These are phyloP conservation scores for Xiphophorus birchmanni DNA, from an alignment of 2,797 vertebrate species.

Conservation along the genomic window DNA sequence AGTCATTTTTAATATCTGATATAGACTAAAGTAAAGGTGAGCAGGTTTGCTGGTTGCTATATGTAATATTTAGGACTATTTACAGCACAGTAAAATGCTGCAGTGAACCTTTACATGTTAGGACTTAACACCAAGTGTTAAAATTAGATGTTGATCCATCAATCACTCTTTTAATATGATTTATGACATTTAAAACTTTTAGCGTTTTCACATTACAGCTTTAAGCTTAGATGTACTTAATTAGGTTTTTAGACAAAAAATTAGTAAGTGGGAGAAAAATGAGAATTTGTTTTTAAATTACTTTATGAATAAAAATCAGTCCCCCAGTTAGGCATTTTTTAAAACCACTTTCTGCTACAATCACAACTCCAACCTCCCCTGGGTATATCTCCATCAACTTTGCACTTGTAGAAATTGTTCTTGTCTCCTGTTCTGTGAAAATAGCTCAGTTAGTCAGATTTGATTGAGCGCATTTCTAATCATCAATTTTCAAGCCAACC, in stretches of 20 bases:
- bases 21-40: background rate
- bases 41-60: background rate
- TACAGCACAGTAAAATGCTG: background rate
- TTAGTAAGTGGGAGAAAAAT: background rate
- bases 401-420: background rate
- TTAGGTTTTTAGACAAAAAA: background rate
- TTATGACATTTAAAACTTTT: background rate
- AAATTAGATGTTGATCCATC: background rate
- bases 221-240: background rate
- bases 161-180: background rate
- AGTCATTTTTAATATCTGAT: background rate
- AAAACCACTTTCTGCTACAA: background rate
- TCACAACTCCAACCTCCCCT: background rate
- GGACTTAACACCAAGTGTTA: background rate
- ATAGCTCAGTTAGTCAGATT: background rate
- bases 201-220: background rate
- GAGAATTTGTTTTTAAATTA: background rate
- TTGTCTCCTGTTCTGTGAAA: background rate
- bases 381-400: background rate
- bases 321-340: background rate
- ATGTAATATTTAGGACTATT: background rate
- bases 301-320: background rate
- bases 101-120: background rate
- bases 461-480: background rate
- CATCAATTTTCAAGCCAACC: background rate